Conservation (phyloP, 2,888 invertebrate genomes). For the Dugesia japonica region DNA sequence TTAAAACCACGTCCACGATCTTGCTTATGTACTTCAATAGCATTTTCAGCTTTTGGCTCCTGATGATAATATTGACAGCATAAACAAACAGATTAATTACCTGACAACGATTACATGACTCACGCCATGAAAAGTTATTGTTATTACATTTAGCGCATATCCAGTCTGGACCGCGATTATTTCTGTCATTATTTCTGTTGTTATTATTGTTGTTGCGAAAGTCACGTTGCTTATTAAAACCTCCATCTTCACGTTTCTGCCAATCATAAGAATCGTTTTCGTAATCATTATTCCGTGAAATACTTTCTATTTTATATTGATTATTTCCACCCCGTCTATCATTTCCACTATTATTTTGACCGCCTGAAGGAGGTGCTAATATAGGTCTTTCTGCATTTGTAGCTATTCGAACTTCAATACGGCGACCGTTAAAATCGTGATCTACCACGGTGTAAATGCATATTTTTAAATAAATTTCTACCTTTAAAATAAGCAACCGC, state of each 20-base stretch:
- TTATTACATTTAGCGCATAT: slow-evolving; percentile 27
- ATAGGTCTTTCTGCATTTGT: slow-evolving; percentile 29
- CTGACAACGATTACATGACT: slow-evolving; percentile 30
- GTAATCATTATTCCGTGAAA: neutral
- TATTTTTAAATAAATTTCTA: neutral
- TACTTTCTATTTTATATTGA: slow-evolving; percentile 20
- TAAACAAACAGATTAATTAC: too few relatives aligned
- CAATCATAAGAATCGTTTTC: neutral
- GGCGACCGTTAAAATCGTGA: slow-evolving; percentile 27
- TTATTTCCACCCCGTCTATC: slow-evolving; percentile 30
- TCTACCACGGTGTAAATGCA: too few relatives aligned
- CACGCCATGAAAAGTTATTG: slow-evolving; percentile 32
- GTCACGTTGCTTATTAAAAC: neutral
- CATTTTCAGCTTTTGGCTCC: neutral
- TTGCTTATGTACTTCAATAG: neutral
- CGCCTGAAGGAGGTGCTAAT: slow-evolving; percentile 23
- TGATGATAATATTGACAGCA: too few relatives aligned
- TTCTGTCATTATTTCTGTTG: neutral
- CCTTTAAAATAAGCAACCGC: slow-evolving; percentile 31
- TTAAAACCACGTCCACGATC: neutral
- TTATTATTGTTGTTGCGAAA: neutral
- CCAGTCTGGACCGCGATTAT: slow-evolving; percentile 25
- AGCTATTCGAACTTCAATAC: slow-evolving; percentile 26
- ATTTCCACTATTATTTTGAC: neutral
- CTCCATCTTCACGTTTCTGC: neutral